Conservation (phyloP, 2,797 vertebrate species). For the Cossypha polioptera region DNA sequence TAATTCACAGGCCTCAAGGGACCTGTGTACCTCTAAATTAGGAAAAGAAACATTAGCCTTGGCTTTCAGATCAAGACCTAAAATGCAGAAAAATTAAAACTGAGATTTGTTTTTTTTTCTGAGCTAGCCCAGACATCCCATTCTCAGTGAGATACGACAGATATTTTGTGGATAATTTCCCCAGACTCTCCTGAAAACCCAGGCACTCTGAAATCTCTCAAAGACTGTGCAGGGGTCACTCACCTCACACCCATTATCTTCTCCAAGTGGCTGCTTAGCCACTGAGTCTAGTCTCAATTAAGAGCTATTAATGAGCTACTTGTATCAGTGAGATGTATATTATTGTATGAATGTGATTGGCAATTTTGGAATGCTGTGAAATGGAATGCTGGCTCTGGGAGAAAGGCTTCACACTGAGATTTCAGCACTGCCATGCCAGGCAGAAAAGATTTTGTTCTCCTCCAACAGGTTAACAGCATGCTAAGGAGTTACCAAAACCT, state of each 20-base stretch:
- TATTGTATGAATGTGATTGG: neutral
- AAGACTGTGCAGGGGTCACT: conserved; percentile 5
- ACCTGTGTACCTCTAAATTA: neutral
- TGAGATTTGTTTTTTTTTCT: neutral
- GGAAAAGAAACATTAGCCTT: neutral
- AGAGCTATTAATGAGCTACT: conserved; percentile 53
- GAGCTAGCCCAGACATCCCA: neutral
- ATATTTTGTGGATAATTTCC: conserved; percentile 20
- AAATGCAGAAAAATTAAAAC: neutral
- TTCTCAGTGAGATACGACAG: neutral
- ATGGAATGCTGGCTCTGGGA: neutral
- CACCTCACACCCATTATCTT: conserved; percentile 35
- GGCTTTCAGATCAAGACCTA: neutral
- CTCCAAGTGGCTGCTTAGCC: conserved; percentile 12
- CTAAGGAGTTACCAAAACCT: neutral
- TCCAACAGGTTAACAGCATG: neutral
- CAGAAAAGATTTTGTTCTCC: conserved; percentile 13
- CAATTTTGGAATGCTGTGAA: conserved; percentile 27
- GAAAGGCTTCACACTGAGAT: conserved; percentile 3
- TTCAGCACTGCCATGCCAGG: conserved; percentile 9
- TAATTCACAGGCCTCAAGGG: neutral
- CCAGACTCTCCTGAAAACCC: conserved; percentile 20
- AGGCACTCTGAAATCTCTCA: neutral
- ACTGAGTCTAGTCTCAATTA: conserved; percentile 31
- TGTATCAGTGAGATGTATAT: neutral